Percentiles rank a stretch among this genome's conserved stretches.
Evolutionary conservation across 2,797 vertebrate genomes (phyloP).

Genomic region (Dermochelys coriacea): DNA sequence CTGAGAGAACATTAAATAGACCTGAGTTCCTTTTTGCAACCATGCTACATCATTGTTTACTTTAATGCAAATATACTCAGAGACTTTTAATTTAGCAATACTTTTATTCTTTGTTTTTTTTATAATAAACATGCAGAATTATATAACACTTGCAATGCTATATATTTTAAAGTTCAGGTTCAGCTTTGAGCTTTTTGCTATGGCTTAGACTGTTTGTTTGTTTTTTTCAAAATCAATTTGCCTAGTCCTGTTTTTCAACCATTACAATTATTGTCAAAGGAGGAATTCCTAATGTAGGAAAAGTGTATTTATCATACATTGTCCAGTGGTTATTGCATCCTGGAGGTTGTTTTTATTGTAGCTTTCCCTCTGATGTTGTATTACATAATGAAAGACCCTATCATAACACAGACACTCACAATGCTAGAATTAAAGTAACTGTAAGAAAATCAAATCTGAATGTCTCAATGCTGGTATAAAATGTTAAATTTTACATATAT

Average conservation of each 20-base stretch:
- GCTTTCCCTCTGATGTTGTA: background rate
- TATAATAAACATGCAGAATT: background rate
- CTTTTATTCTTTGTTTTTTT: background rate
- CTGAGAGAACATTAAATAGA: constrained; percentile 34
- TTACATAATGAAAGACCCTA: background rate
- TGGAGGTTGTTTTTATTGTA: background rate
- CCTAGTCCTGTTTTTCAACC: constrained; percentile 22
- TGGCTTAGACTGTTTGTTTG: background rate
- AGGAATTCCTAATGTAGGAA: background rate
- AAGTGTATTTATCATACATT: background rate
- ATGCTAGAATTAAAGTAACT: background rate
- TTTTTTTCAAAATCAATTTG: constrained; percentile 51
- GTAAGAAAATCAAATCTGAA: background rate
- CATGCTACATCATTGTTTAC: constrained; percentile 33
- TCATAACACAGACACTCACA: background rate
- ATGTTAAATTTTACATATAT: background rate
- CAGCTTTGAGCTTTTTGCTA: constrained; percentile 21
- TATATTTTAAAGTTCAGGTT: background rate
- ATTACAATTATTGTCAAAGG: background rate
- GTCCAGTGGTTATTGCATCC: background rate
- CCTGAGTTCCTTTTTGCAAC: constrained; percentile 46
- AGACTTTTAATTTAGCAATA: background rate
- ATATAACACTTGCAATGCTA: background rate
- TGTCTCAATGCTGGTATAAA: background rate
- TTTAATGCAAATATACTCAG: background rate